Base-by-base conservation (phyloP, 2,797 vertebrate species). In the Agapornis canus region DNA sequence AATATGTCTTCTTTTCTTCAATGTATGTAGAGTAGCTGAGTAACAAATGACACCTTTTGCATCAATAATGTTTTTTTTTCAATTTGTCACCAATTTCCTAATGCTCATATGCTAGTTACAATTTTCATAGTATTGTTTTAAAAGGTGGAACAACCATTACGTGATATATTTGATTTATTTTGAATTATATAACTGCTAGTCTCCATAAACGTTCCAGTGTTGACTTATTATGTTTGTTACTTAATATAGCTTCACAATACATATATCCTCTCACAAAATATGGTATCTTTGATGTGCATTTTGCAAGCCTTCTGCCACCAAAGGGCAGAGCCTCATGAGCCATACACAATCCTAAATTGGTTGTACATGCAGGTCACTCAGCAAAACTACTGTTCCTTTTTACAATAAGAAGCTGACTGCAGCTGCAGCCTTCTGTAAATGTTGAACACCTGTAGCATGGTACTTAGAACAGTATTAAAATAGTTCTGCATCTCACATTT, bases 401-500 rank as follows among this genome's bases (percentile, higher is more conserved):
- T 71, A 52, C 48, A 35, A 5, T 21, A 65, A 86, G 90, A 89
- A 71, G 9, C 73, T 64, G 43, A 37, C 23, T 66, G 83, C 73
- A 92, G 54, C 82, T 90, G 92, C 92, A 95, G 63, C 66, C 47
- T 72, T 45, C 86, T 94, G 81, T 66, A 87, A 92, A 80, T 90
- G 89, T 94, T 89, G 84, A 95, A 94, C 95, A 98, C 97, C 96
- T 97, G 96, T 96, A 87, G 94, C 94, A 82, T 1, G 31, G 83
- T 82, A 91, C 94, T 97, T 93, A 70, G 88, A 96, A 83, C 82
- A 95, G 93, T 90, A 97, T 70, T 97, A 87, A 95, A 96, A 85
- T 92, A 96, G 94, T 97, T 97, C 69, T 96, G 82, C 95, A 87
- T 96, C 82, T 96, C 96, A 95, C 93, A 94, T 97, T 97, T 95